Base-by-base conservation (phyloP, 1,140 invertebrate genomes). In the Acromyrmex heyeri region DNA sequence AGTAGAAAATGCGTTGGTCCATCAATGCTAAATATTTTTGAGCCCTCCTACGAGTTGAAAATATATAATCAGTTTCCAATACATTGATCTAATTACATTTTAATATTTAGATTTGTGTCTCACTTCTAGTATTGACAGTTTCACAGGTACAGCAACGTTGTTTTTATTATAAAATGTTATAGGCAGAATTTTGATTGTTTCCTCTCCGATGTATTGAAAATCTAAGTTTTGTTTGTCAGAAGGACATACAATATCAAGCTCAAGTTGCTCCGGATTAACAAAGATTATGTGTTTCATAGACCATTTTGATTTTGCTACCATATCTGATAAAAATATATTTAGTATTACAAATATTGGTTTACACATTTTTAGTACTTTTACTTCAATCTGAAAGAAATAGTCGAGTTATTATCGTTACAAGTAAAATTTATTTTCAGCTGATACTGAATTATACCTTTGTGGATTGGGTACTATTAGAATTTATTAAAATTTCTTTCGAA, bases 151-250 rank as follows among this genome's bases (percentile, higher is more conserved):
- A 67, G 93, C 89, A 34, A 94, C 50, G 64, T 85, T 94, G 73
- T 95, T 95, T 87, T 92, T 93, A 85, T 95, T 95, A 75, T 93
- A 90, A 21, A 95, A 87, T 6, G 78, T 93, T 75, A 95, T 73
- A 27, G 93, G 90, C 14, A 93, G 48, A 48, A 53, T 73, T 79
- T 90, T 91, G 0, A 16, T 75, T 7, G 73, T 86, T 82, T 92
- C 86, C 82, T 94, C 93, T 10, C 79, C 53, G 8, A 94, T 79
- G 7, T 65, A 90, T 55, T 92, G 86, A 85, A 94, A 95, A 83
- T 92, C 69, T 7, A 94, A 48, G 75, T 91, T 86, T 3, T 91
- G 83, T 12, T 92, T 90, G 6, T 61, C 86, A 30, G 85, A 85
- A 2, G 87, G 85, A 18, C 72, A 62, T n/a, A 76, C 77, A 27